Percentiles rank a stretch among this genome's conserved stretches.
These are phyloP conservation scores for Carterocephalus palaemon DNA, from an alignment of 2,888 invertebrate genomes.

Conservation along the genomic window DNA sequence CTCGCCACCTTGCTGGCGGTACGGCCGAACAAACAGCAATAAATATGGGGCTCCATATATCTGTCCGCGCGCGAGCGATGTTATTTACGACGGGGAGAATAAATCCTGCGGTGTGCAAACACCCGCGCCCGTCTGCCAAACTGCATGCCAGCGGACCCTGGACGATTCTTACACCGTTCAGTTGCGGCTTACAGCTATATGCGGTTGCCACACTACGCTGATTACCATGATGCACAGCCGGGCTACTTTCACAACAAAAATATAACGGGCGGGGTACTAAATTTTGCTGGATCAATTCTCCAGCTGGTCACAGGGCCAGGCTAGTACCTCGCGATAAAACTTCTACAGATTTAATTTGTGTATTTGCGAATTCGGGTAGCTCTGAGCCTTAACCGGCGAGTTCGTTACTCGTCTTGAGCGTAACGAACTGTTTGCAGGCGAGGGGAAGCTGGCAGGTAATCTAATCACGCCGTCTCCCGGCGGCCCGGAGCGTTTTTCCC, in stretches of 20 bases:
- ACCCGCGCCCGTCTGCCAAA: slow-evolving; percentile 34
- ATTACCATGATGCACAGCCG: too few species aligned
- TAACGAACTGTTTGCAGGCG: slow-evolving; percentile 74
- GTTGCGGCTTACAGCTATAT: neutral
- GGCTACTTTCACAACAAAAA: slow-evolving; percentile 34
- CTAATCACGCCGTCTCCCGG: slow-evolving; percentile 48
- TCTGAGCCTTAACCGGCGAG: slow-evolving; percentile 35
- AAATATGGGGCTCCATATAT: slow-evolving; percentile 69
- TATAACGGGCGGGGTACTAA: slow-evolving; percentile 34
- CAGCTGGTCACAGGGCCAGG: too few species aligned
- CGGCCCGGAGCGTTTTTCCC: slow-evolving; percentile 52
- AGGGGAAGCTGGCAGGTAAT: slow-evolving; percentile 61
- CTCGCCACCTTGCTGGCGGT: slow-evolving; percentile 39
- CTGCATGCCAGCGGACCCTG: slow-evolving; percentile 8
- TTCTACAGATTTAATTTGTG: slow-evolving; percentile 65
- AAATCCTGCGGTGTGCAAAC: slow-evolving; percentile 68
- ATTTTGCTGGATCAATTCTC: neutral
- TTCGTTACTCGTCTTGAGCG: slow-evolving; percentile 53
- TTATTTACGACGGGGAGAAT: slow-evolving; percentile 62
- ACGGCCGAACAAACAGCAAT: slow-evolving; percentile 58
- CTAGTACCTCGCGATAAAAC: slow-evolving; percentile 27
- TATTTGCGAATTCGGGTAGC: slow-evolving; percentile 34
- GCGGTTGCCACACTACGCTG: too few species aligned
- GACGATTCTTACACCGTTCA: neutral
- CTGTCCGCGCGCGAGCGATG: slow-evolving; percentile 60